Base-by-base conservation (phyloP, 2,113 vertebrate genomes). In the Gobius niger region DNA sequence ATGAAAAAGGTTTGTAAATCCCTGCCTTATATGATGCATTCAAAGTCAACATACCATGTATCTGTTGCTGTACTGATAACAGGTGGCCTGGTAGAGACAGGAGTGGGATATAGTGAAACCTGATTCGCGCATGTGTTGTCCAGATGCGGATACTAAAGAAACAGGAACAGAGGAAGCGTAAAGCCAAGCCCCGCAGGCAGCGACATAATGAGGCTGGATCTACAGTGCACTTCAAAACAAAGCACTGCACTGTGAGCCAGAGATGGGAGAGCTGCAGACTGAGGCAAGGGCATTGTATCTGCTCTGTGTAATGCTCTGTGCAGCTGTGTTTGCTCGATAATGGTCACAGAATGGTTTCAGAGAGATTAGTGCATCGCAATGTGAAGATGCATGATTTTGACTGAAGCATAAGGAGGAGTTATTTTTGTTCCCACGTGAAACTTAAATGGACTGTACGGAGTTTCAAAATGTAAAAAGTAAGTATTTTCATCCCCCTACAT, bases 71-170 rank as follows among this genome's bases (percentile, higher is more conserved):
- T 16, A 34, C 50, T 11, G 14, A 7, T 53, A 63, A 60, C 3
- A 14, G n/a, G 11, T 1, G 18, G 44, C 74, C 63, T 0, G 49
- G 75, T n/a, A 54, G 63, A 64, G 67, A 68, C 40, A 66, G 49
- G 19, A 52, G 59, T 51, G 63, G n/a, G 61, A 14, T 69, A 69
- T 63, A 75, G 87, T 85, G 74, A 83, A 61, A 34, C 47, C 59
- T 63, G 47, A 24, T 75, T 15, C 56, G 67, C 63, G 52, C 91
- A 91, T 91, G 73, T 92, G 92, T 67, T 79, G 72, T 80, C 92
- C 92, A 92, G 90, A 92, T 92, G 92, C 68, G 56, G 44, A 75
- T 78, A 57, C 68, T 81, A 81, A 88, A 86, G 72, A 66, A 46
- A 57, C 47, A 70, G 46, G 41, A 42, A 24, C 64, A 76, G 77